phyloP scores from a whole-genome alignment of 1,140 invertebrate species.

The Macrobrachium rosenbergii region DNA sequence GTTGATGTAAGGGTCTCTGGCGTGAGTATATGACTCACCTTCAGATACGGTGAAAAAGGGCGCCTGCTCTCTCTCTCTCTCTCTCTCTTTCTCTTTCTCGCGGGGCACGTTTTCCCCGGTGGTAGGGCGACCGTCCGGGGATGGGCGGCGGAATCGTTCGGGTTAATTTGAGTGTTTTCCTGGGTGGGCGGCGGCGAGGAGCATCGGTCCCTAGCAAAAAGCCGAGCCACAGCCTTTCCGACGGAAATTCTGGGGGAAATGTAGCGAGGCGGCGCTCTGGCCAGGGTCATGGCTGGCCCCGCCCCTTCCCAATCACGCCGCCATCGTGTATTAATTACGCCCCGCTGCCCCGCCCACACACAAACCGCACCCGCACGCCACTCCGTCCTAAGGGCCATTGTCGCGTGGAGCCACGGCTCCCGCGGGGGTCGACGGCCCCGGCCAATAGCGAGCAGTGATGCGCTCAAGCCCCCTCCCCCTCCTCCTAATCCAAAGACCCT shows the following conservation, averaged over 20 bases:
- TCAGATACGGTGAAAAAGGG: neutral
- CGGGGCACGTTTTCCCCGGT: neutral
- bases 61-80: neutral
- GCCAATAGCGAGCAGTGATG: too few species aligned
- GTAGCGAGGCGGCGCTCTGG: conserved; percentile 19
- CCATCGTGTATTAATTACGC: conserved; percentile 45
- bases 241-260: conserved; percentile 47
- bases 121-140: neutral
- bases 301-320: conserved; percentile 10
- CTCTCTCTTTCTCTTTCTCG: neutral
- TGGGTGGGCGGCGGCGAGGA: neutral
- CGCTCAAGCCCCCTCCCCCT: too few species aligned
- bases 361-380: neutral
- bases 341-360: neutral
- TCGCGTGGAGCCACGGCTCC: too few species aligned
- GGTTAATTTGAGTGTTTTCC: conserved; percentile 21
- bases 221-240: conserved; percentile 22
- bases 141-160: neutral
- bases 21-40: neutral
- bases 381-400: neutral
- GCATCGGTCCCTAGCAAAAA: conserved; percentile 33
- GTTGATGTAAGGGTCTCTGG: neutral
- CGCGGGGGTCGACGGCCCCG: too few species aligned
- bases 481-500: too few species aligned
- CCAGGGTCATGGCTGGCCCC: neutral